Conservation (phyloP, 2,113 vertebrate species). For the Cryptoleucopteryx plumbea region DNA sequence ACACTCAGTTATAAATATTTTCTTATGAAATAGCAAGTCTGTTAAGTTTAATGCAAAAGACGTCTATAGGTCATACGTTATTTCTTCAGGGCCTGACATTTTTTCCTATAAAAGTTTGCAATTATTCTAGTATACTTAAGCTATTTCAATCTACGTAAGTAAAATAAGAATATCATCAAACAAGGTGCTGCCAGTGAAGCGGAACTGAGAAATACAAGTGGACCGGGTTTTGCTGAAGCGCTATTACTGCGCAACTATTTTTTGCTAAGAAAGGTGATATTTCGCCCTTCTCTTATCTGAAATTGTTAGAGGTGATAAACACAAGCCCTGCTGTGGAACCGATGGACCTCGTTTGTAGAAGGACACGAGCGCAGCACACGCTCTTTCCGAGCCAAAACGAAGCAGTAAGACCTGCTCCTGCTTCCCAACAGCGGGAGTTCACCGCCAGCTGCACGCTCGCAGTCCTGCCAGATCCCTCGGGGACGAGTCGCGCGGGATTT, state of each 20-base stretch:
- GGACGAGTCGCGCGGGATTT: too few species aligned
- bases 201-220: not conserved
- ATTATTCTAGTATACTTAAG: not conserved
- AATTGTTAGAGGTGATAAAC: not conserved
- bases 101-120: not conserved
- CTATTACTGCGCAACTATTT: not conserved
- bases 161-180: not conserved
- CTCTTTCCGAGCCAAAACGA: too few species aligned
- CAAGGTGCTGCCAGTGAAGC: not conserved
- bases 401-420: fast-evolving
- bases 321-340: not conserved
- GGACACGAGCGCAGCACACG: not conserved
- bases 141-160: not conserved
- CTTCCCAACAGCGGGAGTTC: fast-evolving
- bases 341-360: fast-evolving
- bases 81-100: not conserved
- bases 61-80: not conserved
- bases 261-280: not conserved
- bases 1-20: not conserved
- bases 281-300: not conserved
- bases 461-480: not conserved
- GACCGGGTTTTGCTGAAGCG: not conserved
- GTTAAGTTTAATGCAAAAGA: not conserved
- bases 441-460: fast-evolving
- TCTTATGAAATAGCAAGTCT: not conserved